Base-by-base conservation (phyloP, 35 echinoderm and acorn worm genomes). In the Heliocidaris tuberculata region DNA sequence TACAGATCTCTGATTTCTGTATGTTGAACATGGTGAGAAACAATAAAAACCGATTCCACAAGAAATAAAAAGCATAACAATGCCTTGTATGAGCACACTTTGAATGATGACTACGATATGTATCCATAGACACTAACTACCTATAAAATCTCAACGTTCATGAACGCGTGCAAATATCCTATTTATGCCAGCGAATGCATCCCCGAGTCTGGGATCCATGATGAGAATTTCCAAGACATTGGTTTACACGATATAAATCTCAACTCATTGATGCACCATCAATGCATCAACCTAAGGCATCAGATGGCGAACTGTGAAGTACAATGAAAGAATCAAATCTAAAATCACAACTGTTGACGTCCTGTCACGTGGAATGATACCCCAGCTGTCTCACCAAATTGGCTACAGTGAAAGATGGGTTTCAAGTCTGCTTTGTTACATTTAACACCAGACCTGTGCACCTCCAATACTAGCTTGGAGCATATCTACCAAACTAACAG, bases 281-380 rank as follows among this genome's bases (percentile, higher is more conserved):
- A n/a, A 7, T 78, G 65, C 65, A 19, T 78, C 27, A 19, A 78
- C 27, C 21, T 7, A 78, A 27, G 65, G 4, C 27, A 78, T 78
- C 65, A 7, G 65, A 78, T 78, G 2, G 21, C 27, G 21, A 27
- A 78, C 21, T 17, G 13, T 6, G 21, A 24, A 78, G 65, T 27
- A 21, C 65, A 78, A n/a, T 78, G 65, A 78, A 5, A 4, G 65
- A 24, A n/a, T n/a, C 65, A 78, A 7, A 78, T 78, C 65, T 78
- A 78, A 78, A 78, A 78, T 78, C 65, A 78, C 21, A 78, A 78
- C 65, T 78, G 65, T 78, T 78, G 65, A 78, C 65, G 27, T 78
- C 27, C 4, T 78, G 65, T 78, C 65, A n/a, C 65, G 65, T 78
- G 65, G 65, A 78, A 78, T 78, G 65, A 27, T 78, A 78, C 65